Base-by-base conservation (phyloP, 2,113 vertebrate genomes). In the Potamarius usumacintae region DNA sequence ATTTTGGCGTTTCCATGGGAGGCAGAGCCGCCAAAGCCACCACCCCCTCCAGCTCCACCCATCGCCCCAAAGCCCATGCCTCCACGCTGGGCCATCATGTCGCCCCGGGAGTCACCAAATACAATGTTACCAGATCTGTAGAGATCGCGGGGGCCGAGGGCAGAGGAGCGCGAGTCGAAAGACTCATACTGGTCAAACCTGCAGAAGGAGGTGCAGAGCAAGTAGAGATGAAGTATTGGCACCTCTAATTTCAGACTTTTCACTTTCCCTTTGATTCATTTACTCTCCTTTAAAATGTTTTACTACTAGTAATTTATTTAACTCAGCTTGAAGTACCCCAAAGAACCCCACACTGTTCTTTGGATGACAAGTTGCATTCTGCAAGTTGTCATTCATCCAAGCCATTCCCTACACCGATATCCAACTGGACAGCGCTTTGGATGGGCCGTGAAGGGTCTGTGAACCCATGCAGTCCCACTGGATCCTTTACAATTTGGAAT, bases 131-230 rank as follows among this genome's bases (percentile, higher is more conserved):
- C 88, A 50, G 96, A 96, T 93, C 96, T 96, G 94, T 96, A 97
- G 89, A 96, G 94, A 95, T 97, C 97, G 74, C 97, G 97, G 91
- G 97, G 96, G 88, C 94, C 94, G 91, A 96, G 85, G 34, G 96
- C 92, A 30, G 97, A 93, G 78, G 96, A 90, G 92, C 96, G 95
- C 0, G 97, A 97, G 94, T 97, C 96, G 91, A 96, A 98, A 90
- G 97, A 96, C 92, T 98, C 97, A 58, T 97, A 99, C 82, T 97
- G 96, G 92, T 97, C 97, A 91, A 96, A 99, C 95, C 97, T 99
- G 96, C 90, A 92, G 91, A 92, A 94, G 93, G 91, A 93, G 92
- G 90, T 90, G 94, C 90, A 94, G 93, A 95, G 92, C 94, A 94
- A 95, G 94, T 90, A 94, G 94, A 93, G 92, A 93, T 93, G 91